Conservation (phyloP, 2,797 vertebrate genomes). For the Acrocephalus scirpaceus region DNA sequence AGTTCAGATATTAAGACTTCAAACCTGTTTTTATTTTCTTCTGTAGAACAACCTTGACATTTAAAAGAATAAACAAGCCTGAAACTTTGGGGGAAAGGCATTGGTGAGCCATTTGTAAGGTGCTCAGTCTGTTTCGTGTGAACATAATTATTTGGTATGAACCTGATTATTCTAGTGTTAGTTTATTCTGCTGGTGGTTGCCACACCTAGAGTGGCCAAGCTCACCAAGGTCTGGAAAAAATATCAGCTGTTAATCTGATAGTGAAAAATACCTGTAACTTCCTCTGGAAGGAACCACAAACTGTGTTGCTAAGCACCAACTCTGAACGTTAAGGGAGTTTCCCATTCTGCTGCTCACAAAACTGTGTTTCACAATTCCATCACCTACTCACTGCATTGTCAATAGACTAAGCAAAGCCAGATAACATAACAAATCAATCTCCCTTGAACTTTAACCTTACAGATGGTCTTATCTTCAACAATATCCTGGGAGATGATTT, state of each 20-base stretch:
- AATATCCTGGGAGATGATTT: neutral
- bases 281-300: neutral
- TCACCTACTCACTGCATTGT: neutral
- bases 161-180: neutral
- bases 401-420: neutral
- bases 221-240: neutral
- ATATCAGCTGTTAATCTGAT: neutral
- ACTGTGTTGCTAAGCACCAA: rapidly evolving
- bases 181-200: neutral
- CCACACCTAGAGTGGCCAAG: neutral
- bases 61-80: neutral
- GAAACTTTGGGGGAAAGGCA: neutral
- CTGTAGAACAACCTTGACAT: neutral
- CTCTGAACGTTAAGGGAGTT: neutral
- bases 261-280: neutral
- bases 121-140: neutral
- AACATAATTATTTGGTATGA: neutral
- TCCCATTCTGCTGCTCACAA: neutral
- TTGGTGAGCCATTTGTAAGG: neutral
- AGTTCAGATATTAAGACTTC: neutral
- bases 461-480: neutral
- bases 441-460: neutral
- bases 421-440: neutral
- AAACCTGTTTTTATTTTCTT: neutral
- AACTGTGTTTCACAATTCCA: neutral